Evolutionary conservation across 1,140 invertebrate genomes (phyloP).

Genomic region (Microplitis demolitor): DNA sequence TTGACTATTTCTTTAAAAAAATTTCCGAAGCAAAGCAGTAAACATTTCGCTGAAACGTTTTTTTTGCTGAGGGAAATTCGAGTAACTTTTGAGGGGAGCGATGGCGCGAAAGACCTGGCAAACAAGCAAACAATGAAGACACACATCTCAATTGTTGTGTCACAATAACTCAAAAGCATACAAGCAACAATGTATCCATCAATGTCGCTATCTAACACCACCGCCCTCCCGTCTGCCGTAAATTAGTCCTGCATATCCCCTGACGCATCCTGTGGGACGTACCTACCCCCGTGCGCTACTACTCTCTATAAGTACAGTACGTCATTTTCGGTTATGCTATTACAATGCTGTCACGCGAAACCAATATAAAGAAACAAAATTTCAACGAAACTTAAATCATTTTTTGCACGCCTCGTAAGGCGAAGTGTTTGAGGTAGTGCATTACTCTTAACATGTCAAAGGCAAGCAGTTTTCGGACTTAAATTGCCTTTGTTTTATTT

Average conservation of each 20-base stretch:
- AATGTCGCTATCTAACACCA: constrained; percentile 35
- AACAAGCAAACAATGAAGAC: constrained; percentile 39
- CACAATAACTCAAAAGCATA: constrained; percentile 33
- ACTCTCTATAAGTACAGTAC: constrained; percentile 30
- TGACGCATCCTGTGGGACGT: constrained; percentile 40
- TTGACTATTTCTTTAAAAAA: too few species aligned
- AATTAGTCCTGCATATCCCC: constrained; percentile 34
- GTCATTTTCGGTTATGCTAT: constrained; percentile 37
- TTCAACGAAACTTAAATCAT: not conserved
- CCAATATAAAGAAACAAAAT: not conserved
- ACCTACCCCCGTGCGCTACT: constrained; percentile 29
- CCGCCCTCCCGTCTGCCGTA: constrained; percentile 25
- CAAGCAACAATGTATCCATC: constrained; percentile 39
- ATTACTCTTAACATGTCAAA: too few species aligned
- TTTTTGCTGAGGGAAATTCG: not conserved
- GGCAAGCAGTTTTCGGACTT: too few species aligned
- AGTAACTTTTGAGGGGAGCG: constrained; percentile 5
- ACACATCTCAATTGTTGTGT: constrained; percentile 38
- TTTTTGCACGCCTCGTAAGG: too few species aligned
- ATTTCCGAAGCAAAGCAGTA: too few species aligned
- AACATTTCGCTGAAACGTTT: too few species aligned
- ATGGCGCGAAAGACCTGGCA: constrained; percentile 24
- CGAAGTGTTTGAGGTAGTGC: too few species aligned
- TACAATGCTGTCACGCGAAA: constrained; percentile 28
- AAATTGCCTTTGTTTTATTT: too few species aligned